phyloP scores from a whole-genome alignment of 2,797 vertebrate species.

The Pangasius djambal region DNA sequence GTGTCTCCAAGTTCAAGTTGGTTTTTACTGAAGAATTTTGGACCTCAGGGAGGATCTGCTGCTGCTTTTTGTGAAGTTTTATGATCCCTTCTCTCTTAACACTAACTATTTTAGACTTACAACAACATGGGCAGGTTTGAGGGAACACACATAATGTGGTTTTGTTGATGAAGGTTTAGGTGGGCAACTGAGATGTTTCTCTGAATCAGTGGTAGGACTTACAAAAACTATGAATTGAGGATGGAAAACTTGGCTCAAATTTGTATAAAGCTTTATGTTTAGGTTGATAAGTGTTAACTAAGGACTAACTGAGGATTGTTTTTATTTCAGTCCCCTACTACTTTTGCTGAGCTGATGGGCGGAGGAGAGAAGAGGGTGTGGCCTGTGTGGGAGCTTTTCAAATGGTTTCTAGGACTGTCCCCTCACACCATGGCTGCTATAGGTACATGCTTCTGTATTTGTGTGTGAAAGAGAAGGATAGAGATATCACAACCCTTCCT shows the following conservation, averaged over 20 bases:
- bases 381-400: slow-evolving; percentile 87
- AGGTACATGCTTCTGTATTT: slow-evolving; percentile 66
- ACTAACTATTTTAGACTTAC: not conserved
- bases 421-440: slow-evolving; percentile 86
- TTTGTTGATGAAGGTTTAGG: not conserved
- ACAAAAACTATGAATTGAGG: not conserved
- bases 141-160: not conserved
- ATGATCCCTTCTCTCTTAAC: not conserved
- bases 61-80: not conserved
- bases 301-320: not conserved
- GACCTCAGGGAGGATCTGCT: not conserved
- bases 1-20: not conserved
- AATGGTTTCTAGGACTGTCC: slow-evolving; percentile 84
- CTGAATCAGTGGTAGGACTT: not conserved
- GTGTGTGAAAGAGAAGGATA: not conserved
- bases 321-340: slow-evolving; percentile 68
- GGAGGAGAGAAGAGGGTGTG: slow-evolving; percentile 75
- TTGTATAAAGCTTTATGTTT: not conserved
- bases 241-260: not conserved
- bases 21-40: not conserved
- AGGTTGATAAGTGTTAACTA: not conserved
- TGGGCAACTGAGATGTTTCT: not conserved
- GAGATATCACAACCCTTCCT: not conserved
- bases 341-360: slow-evolving; percentile 78
- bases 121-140: not conserved